Conservation (phyloP, 2,888 invertebrate species). For the Drosophila anomelani region DNA sequence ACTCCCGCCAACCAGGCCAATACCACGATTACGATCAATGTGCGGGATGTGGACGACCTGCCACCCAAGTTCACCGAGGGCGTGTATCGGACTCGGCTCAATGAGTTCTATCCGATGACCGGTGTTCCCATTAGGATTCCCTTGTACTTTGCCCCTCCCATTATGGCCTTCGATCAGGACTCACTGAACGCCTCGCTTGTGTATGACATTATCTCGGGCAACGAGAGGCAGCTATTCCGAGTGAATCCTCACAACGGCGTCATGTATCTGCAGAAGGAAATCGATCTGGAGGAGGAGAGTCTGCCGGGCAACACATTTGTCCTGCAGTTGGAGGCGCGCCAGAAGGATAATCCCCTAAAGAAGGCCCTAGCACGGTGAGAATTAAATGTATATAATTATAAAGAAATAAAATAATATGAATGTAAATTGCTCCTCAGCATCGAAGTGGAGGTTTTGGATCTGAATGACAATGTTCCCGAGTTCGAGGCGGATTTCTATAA, state of each 20-base stretch:
- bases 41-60: constrained; percentile 92
- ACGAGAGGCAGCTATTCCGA: constrained; percentile 91
- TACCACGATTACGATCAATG: constrained; percentile 89
- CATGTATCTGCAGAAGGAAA: constrained; percentile 91
- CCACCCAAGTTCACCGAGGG: constrained; percentile 93
- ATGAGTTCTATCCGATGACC: constrained; percentile 92
- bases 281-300: constrained; percentile 91
- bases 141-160: constrained; percentile 89
- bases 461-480: constrained; percentile 93
- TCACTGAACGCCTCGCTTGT: constrained; percentile 90
- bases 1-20: constrained; percentile 90
- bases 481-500: constrained; percentile 96
- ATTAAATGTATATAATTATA: no score
- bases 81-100: constrained; percentile 91
- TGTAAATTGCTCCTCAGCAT: constrained; percentile 57
- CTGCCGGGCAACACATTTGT: constrained; percentile 91
- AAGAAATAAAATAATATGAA: no score
- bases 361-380: constrained; percentile 88
- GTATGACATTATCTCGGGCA: constrained; percentile 93
- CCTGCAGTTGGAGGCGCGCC: constrained; percentile 91
- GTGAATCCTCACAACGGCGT: constrained; percentile 91
- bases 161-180: constrained; percentile 93
- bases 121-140: constrained; percentile 90
- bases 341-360: constrained; percentile 91
- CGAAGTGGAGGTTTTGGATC: constrained; percentile 79